These are phyloP conservation scores for Phaethornis superciliosus DNA, from an alignment of 2,113 vertebrate species.

Conservation along the genomic window DNA sequence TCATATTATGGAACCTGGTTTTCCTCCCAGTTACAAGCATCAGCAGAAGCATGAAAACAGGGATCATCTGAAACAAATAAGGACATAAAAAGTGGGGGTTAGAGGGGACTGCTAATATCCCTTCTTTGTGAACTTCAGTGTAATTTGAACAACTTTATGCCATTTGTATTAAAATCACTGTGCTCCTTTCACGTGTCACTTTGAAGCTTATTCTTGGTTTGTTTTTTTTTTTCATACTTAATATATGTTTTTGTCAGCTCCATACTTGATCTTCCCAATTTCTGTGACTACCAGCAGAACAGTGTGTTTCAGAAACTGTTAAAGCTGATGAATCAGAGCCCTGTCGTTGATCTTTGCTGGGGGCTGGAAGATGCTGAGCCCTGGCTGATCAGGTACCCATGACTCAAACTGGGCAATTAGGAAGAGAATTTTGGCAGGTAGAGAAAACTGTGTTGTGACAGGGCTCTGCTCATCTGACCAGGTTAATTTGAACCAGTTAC, in stretches of 20 bases:
- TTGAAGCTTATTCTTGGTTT: not conserved
- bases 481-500: not conserved
- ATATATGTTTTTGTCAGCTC: not conserved
- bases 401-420: not conserved
- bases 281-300: not conserved
- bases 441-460: not conserved
- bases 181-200: not conserved
- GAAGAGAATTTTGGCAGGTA: not conserved
- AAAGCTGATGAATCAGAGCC: not conserved
- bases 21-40: not conserved
- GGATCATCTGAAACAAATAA: not conserved
- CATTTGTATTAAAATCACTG: too few species aligned
- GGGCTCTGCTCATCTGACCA: not conserved
- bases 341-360: not conserved
- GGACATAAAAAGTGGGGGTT: not conserved
- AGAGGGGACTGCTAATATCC: not conserved
- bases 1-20: not conserved
- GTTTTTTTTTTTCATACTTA: not conserved
- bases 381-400: not conserved
- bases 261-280: not conserved
- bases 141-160: not conserved
- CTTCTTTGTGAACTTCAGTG: not conserved
- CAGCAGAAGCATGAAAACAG: not conserved
- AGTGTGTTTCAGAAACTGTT: not conserved
- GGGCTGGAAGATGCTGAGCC: not conserved